Evolutionary conservation across 2,888 invertebrate genomes (phyloP), one percentile per base, ranked within the genome.

Genomic region (Syrphus vitripennis): DNA sequence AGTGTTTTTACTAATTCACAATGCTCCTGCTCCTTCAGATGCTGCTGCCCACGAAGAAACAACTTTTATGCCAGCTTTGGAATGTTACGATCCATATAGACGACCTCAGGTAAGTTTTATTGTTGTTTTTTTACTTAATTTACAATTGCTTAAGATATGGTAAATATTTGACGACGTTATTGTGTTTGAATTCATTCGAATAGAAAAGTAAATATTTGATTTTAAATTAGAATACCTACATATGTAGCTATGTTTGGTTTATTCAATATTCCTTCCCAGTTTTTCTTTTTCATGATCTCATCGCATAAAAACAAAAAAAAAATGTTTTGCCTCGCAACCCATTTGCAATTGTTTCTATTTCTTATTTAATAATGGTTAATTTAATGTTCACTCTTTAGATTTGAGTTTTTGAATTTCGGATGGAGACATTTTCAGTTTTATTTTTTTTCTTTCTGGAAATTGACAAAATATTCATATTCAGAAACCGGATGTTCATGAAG

Each of bases 61-160:
- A 31, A 92, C 92, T 40, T 92, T 91, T 78, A 90, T 91, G 91
- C 92, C 92, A 48, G 91, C 92, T 12, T 88, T 92, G 87, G 92
- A 92, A 89, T 94, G 94, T 89, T 94, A 94, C 89, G 94, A 94
- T 90, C 92, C 93, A 75, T 94, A 93, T 88, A 93, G 93, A 70
- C 91, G 93, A 89, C 93, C 94, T 12, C 94, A 94, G 93, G 94
- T 94, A 91, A 92, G 90, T 81, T 71, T 45, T 50, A 50, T 48
- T 9, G 45, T n/a, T 53, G 3, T 31, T 37, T 19, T 31, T 50
- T 31, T n/a, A n/a, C n/a, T 67, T 50, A 50, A 67, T 67, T 67
- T 50, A 21, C 67, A 34, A 24, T 55, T 16, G 14, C 26, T 40
- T 53, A 12, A 21, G 67, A 9, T n/a, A n/a, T 50, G 24, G 34